Conservation (phyloP, 2,888 invertebrate genomes). For the Poecilus cupreus region DNA sequence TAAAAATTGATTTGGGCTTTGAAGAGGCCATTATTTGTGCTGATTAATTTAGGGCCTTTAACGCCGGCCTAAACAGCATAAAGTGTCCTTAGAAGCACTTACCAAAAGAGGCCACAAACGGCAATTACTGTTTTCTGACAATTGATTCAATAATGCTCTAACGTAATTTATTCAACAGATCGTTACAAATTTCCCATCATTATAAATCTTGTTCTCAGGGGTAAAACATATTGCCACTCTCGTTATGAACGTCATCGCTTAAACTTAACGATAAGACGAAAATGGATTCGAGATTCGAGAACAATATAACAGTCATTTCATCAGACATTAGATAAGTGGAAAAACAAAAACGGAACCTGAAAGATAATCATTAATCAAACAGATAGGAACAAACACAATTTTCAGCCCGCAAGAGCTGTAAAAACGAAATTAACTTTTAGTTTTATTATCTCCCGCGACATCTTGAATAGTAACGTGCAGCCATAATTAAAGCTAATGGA, state of each 20-base stretch:
- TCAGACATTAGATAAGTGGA: background rate
- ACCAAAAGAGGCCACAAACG: slow-evolving; percentile 21
- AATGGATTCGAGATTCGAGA: background rate
- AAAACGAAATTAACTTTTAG: slow-evolving; percentile 19
- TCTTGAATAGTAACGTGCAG: background rate
- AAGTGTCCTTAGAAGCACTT: background rate
- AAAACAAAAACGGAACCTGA: slow-evolving; percentile 3
- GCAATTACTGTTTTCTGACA: slow-evolving; percentile 8
- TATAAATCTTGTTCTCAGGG: background rate
- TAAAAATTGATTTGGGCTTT: background rate
- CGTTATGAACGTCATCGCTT: background rate
- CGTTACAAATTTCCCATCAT: background rate
- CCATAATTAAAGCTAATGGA: slow-evolving; percentile 2
- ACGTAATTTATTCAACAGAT: slow-evolving; percentile 7
- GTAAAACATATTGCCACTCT: background rate
- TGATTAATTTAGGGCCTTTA: background rate
- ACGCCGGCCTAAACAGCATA: background rate
- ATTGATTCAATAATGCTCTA: slow-evolving; percentile 6
- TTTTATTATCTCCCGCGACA: slow-evolving; percentile 2
- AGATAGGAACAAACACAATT: background rate
- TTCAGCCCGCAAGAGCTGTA: background rate
- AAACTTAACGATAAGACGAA: background rate
- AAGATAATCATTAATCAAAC: slow-evolving; percentile 22
- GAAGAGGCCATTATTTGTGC: background rate
- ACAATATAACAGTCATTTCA: slow-evolving; percentile 2